A percentile compares a stretch with the other conserved stretches of the same genome.
Evolutionary conservation across 2,113 vertebrate species (phyloP).

Genomic region (Struthidea cinerea): DNA sequence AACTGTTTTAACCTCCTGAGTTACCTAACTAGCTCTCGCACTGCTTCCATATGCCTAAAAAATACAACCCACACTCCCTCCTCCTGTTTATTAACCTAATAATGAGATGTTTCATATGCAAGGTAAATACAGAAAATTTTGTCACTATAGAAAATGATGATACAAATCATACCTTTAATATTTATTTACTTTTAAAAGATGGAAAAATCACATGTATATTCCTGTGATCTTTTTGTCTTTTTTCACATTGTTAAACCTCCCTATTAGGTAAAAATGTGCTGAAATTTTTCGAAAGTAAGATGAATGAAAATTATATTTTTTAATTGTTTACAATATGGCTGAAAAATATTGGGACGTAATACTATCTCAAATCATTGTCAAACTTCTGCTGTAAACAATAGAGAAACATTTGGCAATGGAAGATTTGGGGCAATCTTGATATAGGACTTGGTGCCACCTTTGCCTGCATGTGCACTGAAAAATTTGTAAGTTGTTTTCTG

Average conservation of each 20-base stretch:
- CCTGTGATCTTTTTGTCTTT: background rate
- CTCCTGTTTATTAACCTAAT: background rate
- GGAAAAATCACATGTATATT: background rate
- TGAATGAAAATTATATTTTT: background rate
- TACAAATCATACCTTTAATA: background rate
- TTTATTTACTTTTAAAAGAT: background rate
- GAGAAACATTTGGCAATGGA: background rate
- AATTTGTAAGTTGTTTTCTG: background rate
- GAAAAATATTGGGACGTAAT: background rate
- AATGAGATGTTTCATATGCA: background rate
- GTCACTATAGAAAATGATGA: background rate
- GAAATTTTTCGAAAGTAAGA: background rate
- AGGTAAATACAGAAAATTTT: background rate
- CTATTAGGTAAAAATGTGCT: background rate
- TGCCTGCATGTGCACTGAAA: background rate
- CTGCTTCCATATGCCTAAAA: conserved; percentile 13
- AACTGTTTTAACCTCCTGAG: conserved; percentile 63
- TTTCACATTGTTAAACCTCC: background rate
- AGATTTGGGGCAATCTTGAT: background rate
- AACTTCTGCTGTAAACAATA: background rate
- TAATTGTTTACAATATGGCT: background rate
- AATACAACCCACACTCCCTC: background rate
- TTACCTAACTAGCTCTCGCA: conserved; percentile 54
- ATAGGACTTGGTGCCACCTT: background rate
- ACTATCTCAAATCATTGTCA: background rate